Evolutionary conservation across 1,140 invertebrate species (phyloP), one percentile per base, ranked within the genome.

Genomic region (Portunus trituberculatus): DNA sequence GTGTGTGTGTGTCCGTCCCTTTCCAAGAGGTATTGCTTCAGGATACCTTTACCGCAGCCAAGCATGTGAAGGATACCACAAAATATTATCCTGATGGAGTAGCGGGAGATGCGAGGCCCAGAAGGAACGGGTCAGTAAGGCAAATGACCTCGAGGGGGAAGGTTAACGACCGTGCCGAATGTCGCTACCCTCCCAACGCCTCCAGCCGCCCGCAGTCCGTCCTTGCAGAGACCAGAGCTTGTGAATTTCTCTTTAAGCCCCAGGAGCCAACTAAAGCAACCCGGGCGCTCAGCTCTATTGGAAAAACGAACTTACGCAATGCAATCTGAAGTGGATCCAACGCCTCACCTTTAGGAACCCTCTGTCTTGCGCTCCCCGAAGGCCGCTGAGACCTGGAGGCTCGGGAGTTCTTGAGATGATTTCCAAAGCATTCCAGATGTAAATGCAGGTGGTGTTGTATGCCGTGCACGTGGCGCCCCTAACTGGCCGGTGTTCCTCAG

Each of bases 31-130:
- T 10, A 32, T 45, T n/a, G 48, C 48, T 39, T 28, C 25, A 89
- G 88, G 88, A 94, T 94, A 82, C 93, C 93, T 67, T 31, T 94
- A 89, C 88, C 82, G 87, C 59, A 94, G 25, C 88, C 93, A 88
- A 94, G 93, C 93, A 59, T 91, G 88, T 89, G 93, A 89, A 82
- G 88, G 83, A 94, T 88, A 94, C 52, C 86, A 94, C 32, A 91
- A 91, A 59, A 94, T 82, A 94, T 94, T 94, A 94, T 94, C 93
- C 93, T 94, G 93, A 39, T 94, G 52, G 59, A 89, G 67, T 90
- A 46, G 52, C 87, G 59, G 39, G 48, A 46, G 92, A 29, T 20
- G 76, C 32, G 20, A 52, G n/a, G 31, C 31, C 87, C 32, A 39
- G 28, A 25, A 28, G 59, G 29, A 52, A 59, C 92, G 32, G 52